Evolutionary conservation across 1,140 invertebrate genomes (phyloP).

Genomic region (Platorchestia sp.): DNA sequence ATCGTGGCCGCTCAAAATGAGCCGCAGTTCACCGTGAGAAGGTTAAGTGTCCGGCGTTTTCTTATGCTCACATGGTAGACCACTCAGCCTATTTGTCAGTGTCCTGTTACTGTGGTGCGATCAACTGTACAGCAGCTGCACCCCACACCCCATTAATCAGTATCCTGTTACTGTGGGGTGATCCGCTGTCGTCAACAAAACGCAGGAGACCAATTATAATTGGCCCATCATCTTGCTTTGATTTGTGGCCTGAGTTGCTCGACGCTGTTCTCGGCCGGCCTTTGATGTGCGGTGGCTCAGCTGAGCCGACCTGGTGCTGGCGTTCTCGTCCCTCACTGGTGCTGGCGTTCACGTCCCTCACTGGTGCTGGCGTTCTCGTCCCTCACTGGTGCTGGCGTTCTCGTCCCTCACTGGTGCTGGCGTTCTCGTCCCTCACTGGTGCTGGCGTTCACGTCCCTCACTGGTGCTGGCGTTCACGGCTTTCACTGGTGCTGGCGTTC

Average conservation of each 20-base stretch:
- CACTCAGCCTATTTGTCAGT: background rate
- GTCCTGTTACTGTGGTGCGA: background rate
- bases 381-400: too few relatives aligned
- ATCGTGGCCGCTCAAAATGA: background rate
- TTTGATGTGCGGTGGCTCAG: background rate
- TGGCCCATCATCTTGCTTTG: background rate
- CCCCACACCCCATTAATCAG: background rate
- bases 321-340: background rate
- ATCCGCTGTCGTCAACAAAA: conserved; percentile 6
- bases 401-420: background rate
- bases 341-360: background rate
- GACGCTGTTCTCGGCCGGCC: too few relatives aligned
- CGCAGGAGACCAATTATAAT: background rate
- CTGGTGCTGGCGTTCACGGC: background rate
- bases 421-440: background rate
- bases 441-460: background rate
- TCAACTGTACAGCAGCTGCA: background rate
- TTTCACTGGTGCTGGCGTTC: background rate
- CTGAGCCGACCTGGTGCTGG: too few relatives aligned
- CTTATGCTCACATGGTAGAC: background rate
- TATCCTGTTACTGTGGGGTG: background rate
- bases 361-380: background rate
- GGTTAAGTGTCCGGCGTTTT: background rate
- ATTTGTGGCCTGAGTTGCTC: background rate
- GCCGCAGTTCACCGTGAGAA: background rate